Evolutionary conservation across 2,888 invertebrate species (phyloP).

Genomic region (Idaea straminata): DNA sequence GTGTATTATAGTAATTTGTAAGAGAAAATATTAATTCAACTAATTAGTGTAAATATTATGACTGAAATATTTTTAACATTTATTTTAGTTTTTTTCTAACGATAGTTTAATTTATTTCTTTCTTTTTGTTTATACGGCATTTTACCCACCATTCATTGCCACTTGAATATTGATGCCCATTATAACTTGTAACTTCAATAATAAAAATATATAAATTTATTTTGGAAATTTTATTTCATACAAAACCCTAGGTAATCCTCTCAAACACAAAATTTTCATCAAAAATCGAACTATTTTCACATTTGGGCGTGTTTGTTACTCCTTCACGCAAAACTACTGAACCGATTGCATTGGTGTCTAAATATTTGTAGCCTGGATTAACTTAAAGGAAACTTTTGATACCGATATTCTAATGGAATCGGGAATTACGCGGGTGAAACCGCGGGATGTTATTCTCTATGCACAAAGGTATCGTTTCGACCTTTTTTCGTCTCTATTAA

Average conservation of each 20-base stretch:
- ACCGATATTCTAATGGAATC: background rate
- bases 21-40: slow-evolving; percentile 17
- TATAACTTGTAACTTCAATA: slow-evolving; percentile 9
- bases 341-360: too few relatives aligned
- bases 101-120: slow-evolving; percentile 34
- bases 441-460: too few relatives aligned
- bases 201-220: background rate
- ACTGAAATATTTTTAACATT: slow-evolving; percentile 28
- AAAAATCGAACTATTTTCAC: background rate
- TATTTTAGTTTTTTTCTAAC: slow-evolving; percentile 19
- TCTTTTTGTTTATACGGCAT: slow-evolving; percentile 31
- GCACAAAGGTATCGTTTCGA: too few relatives aligned
- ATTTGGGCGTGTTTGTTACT: background rate
- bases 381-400: background rate
- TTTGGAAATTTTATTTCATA: background rate
- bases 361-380: background rate
- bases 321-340: background rate
- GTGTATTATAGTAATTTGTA: slow-evolving; percentile 8
- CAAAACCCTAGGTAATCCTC: background rate
- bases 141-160: slow-evolving; percentile 26
- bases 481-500: background rate
- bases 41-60: slow-evolving; percentile 30
- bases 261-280: background rate
- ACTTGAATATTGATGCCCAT: slow-evolving; percentile 14
- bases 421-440: background rate